Evolutionary conservation across 2,888 invertebrate genomes (phyloP), one percentile per base, ranked within the genome.

Genomic region (Ochlodes sylvanus): DNA sequence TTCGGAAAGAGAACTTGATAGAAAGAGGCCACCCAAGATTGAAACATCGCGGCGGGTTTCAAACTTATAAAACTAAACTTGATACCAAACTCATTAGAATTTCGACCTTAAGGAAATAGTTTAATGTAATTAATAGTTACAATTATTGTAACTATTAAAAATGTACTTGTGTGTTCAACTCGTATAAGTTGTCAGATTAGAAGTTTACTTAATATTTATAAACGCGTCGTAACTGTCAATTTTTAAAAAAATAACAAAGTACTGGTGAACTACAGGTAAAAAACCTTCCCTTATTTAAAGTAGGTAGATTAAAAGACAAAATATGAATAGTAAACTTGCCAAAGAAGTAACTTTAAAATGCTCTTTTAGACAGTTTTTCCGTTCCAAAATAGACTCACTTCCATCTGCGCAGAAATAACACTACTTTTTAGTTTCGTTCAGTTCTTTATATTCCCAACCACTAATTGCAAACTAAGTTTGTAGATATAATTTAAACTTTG

Each of bases 401-500:
- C 34, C 38, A 52, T 17, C 21, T 52, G 38, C 15, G 14, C 55
- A 21, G 27, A 47, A 64, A 57, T 54, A 47, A 57, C 47, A 57
- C 55, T 38, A 50, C 38, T 50, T 65, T 52, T 54, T 57, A 27
- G 17, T 63, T 55, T 58, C 65, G 34, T 58, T 52, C 56, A 52
- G 27, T 41, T 58, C 57, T 57, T 27, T 58, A 50, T 58, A 56
- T 56, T 56, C 54, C 56, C 38, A 65, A 52, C 50, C 58, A 58
- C 58, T 65, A 65, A 58, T 65, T 52, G 65, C 65, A 65, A 58
- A 64, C 56, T 47, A 64, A 56, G 56, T 64, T 64, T 27, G 42
- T 34, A 64, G 32, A 56, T 50, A 50, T 50, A 57, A 57, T 64
- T 58, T 21, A 65, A 65, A 65, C 34, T 65, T 50, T 32, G 57